Base-by-base conservation (phyloP, 2,888 invertebrate genomes). In the Muscina levida region DNA sequence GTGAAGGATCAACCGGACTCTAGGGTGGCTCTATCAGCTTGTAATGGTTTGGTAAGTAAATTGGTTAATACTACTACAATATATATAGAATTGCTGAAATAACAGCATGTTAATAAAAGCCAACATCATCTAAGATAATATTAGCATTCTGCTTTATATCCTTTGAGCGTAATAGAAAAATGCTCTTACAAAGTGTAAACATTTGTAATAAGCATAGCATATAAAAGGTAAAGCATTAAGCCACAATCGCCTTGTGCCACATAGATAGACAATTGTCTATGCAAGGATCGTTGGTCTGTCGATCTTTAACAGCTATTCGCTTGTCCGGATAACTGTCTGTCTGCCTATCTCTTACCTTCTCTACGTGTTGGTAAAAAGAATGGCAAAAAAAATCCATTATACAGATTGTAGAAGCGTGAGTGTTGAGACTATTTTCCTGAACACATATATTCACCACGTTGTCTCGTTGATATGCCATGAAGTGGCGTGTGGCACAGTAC, bases 21-120 rank as follows among this genome's bases (percentile, higher is more conserved):
- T 44, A 93, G 91, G 82, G 95, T 96, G 67, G 96, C 96, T 17
- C 88, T 97, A 74, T 96, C 96, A 13, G 93, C 96, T 17, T 97
- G 97, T 89, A 93, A 95, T 88, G 97, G 97, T 87, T 91, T 97
- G 92, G 97, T 97, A 90, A 95, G 95, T 91, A 19, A 26, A 39
- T 17, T n/a, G 11, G 11, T 56, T n/a, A n/a, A n/a, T n/a, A n/a
- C n/a, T n/a, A n/a, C n/a, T 46, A 8, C 24, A 6, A 74, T 57
- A 42, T 10, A 42, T 39, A 62, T 6, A 3, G 37, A 39, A n/a
- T 48, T 51, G 17, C 26, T 51, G 51, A 66, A 73, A 53, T 53
- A 5, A 39, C 39, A 39, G 10, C 5, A 39, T 8, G 5, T 39
- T n/a, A n/a, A n/a, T n/a, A n/a, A n/a, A n/a, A n/a, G n/a, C n/a